phyloP scores from a whole-genome alignment of 23 tunicate genomes.

The Oikopleura vanhoeffeni region DNA sequence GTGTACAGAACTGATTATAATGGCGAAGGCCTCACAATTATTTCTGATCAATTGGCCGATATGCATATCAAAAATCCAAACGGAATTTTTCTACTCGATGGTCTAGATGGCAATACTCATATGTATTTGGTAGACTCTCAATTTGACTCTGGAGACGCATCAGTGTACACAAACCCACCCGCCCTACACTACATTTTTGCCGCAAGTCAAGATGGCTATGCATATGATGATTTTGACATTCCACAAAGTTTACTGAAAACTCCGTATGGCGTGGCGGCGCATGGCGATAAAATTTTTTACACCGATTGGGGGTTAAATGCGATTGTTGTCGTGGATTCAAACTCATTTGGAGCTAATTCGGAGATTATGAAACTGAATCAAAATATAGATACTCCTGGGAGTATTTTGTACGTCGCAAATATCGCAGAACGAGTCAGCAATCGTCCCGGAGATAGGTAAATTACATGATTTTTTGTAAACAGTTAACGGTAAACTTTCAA shows the following conservation, averaged over 20 bases:
- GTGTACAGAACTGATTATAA: slow-evolving; percentile 41
- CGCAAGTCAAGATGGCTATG: not conserved
- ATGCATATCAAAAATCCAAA: slow-evolving; percentile 59
- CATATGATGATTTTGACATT: not conserved
- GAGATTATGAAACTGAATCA: not conserved
- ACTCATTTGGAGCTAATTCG: not conserved
- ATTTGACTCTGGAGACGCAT: not conserved
- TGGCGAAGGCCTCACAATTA: slow-evolving; percentile 24
- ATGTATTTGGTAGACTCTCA: not conserved
- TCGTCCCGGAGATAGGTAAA: too few species aligned
- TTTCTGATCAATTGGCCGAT: slow-evolving; percentile 7
- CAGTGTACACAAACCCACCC: not conserved
- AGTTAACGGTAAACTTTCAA: too few species aligned
- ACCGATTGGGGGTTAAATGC: slow-evolving; percentile 67
- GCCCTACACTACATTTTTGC: not conserved
- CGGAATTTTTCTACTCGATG: slow-evolving; percentile 26
- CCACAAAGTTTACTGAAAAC: not conserved
- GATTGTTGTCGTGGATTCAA: slow-evolving; percentile 33
- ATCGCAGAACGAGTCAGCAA: too few species aligned
- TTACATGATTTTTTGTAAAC: too few species aligned
- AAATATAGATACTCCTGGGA: too few species aligned
- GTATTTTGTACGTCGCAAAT: too few species aligned
- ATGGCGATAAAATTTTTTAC: slow-evolving; percentile 22
- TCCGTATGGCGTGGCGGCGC: slow-evolving; percentile 48
- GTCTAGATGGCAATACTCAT: not conserved